Conservation (phyloP, 2,888 invertebrate genomes). For the Apodemia zela region DNA sequence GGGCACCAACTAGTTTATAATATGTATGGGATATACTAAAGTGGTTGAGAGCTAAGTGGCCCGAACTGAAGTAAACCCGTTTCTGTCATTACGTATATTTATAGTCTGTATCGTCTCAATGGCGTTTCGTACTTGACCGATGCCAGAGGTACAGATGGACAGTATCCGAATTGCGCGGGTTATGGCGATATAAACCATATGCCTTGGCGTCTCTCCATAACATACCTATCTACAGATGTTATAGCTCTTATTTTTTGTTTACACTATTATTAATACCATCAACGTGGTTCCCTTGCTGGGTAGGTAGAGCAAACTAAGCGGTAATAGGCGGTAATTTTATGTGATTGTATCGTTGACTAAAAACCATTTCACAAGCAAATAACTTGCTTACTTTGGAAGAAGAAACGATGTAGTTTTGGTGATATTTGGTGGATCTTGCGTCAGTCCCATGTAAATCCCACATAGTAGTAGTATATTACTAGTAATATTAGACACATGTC, state of each 20-base stretch:
- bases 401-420: too few relatives aligned
- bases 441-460: too few relatives aligned
- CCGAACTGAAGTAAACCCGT: background rate
- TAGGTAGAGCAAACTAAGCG: background rate
- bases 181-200: slow-evolving; percentile 23
- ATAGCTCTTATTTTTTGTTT: background rate
- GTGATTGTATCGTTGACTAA: too few relatives aligned
- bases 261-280: background rate
- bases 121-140: slow-evolving; percentile 24
- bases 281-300: background rate
- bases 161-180: slow-evolving; percentile 23
- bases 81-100: slow-evolving; percentile 11
- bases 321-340: too few relatives aligned
- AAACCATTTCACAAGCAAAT: too few relatives aligned
- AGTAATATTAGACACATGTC: background rate
- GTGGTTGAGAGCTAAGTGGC: too few relatives aligned
- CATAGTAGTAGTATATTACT: background rate
- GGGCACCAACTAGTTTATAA: too few relatives aligned
- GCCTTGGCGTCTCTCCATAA: slow-evolving; percentile 22
- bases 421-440: too few relatives aligned
- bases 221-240: slow-evolving; percentile 16
- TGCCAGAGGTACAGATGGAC: slow-evolving; percentile 20
- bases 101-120: slow-evolving; percentile 12
- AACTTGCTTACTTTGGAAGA: too few relatives aligned
- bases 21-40: too few relatives aligned